Percentiles rank a stretch among this genome's conserved stretches.
phyloP scores from a whole-genome alignment of 2,113 vertebrate genomes.

The Campylomormyrus numenius region DNA sequence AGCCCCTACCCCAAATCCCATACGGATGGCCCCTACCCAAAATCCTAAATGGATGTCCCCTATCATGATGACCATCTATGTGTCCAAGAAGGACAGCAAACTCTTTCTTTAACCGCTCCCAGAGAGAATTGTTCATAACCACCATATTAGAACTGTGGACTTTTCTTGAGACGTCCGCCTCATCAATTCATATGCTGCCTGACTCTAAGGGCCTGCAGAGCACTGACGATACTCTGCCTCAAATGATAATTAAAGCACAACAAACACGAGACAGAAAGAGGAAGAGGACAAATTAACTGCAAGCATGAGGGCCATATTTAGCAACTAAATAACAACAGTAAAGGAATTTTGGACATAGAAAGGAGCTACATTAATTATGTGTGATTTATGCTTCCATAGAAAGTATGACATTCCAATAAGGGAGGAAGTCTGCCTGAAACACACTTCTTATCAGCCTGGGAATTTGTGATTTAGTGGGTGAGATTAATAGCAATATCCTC shows the following conservation, averaged over 20 bases:
- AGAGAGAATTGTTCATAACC: background rate
- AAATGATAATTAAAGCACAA: slow-evolving; percentile 8
- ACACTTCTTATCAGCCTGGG: slow-evolving; percentile 28
- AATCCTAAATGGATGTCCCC: background rate
- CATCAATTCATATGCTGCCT: background rate
- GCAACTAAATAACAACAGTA: slow-evolving; percentile 22
- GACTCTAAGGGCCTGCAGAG: slow-evolving; percentile 12
- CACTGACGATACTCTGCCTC: slow-evolving; percentile 2
- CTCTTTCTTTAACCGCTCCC: slow-evolving; percentile 12
- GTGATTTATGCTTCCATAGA: slow-evolving; percentile 7
- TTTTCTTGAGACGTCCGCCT: background rate
- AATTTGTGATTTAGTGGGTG: slow-evolving; percentile 38
- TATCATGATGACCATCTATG: background rate
- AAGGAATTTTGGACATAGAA: background rate
- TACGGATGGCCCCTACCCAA: background rate
- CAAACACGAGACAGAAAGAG: slow-evolving; percentile 12
- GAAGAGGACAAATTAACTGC: background rate
- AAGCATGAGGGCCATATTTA: background rate
- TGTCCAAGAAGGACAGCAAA: background rate
- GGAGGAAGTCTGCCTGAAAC: slow-evolving; percentile 24
- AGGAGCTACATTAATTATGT: background rate
- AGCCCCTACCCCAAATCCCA: background rate
- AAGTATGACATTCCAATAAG: slow-evolving; percentile 28
- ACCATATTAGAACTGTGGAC: background rate
- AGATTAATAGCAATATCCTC: slow-evolving; percentile 36